phyloP scores from a whole-genome alignment of 2,888 invertebrate genomes.

The Drosophila prostipennis region DNA sequence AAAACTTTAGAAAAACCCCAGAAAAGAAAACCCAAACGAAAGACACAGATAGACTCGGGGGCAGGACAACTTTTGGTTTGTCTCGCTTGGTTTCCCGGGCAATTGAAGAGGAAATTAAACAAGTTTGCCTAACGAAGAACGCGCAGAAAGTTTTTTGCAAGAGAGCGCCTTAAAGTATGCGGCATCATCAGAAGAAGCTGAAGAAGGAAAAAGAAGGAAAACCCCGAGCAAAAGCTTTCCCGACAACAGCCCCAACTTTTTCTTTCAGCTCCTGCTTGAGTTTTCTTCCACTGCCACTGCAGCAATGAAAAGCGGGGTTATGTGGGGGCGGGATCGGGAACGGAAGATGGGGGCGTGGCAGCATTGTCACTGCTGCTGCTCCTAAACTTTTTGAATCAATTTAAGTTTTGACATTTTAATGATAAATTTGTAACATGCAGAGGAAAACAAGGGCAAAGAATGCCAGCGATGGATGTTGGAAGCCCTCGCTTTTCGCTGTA shows the following conservation, averaged over 20 bases:
- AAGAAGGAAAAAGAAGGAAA: constrained; percentile 20
- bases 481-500: constrained; percentile 24
- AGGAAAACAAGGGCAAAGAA: constrained; percentile 56
- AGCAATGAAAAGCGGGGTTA: constrained; percentile 12
- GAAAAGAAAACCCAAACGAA: constrained; percentile 8
- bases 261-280: constrained; percentile 38
- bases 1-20: constrained; percentile 59
- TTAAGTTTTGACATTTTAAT: constrained; percentile 80
- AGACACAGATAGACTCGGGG: constrained; percentile 30
- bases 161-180: constrained; percentile 73
- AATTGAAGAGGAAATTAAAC: constrained; percentile 79
- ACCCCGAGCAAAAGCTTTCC: constrained; percentile 16
- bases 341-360: constrained; percentile 10
- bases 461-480: constrained; percentile 25
- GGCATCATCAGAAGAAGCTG: constrained; percentile 44
- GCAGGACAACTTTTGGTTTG: constrained; percentile 43
- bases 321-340: neutral
- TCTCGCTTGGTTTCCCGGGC: constrained; percentile 54
- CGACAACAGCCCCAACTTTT: constrained; percentile 46
- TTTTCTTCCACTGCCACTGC: constrained; percentile 21
- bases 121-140: constrained; percentile 73
- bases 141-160: constrained; percentile 59
- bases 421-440: constrained; percentile 74
- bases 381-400: constrained; percentile 77
- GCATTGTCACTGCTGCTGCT: constrained; percentile 38